Conservation (phyloP, 2,888 invertebrate genomes). For the Pseudanteris insignis region DNA sequence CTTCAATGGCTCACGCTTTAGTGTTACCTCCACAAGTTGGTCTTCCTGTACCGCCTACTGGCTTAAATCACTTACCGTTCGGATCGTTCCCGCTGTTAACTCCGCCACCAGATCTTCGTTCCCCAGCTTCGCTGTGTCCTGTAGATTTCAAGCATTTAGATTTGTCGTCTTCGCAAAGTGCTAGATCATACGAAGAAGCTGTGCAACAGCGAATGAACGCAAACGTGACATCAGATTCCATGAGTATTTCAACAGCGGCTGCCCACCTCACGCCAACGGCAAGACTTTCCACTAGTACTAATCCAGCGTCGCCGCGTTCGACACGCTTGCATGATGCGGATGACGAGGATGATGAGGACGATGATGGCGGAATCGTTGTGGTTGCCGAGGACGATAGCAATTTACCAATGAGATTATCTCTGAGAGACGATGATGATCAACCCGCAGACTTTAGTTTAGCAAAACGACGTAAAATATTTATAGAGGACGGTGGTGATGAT, state of each 20-base stretch:
- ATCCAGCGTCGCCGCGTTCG: slow-evolving; percentile 59
- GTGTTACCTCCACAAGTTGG: slow-evolving; percentile 79
- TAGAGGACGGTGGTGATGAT: slow-evolving; percentile 69
- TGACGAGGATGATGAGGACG: slow-evolving; percentile 63
- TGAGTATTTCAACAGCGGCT: slow-evolving; percentile 66
- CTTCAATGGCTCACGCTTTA: slow-evolving; percentile 85
- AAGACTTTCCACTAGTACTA: slow-evolving; percentile 66
- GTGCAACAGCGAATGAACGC: slow-evolving; percentile 71
- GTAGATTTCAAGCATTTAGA: slow-evolving; percentile 76
- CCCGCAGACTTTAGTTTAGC: slow-evolving; percentile 78
- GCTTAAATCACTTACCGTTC: slow-evolving; percentile 71
- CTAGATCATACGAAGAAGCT: slow-evolving; percentile 66
- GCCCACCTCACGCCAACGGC: slow-evolving; percentile 62
- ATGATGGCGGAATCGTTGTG: slow-evolving; percentile 68
- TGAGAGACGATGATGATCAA: slow-evolving; percentile 68
- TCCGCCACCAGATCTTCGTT: slow-evolving; percentile 74
- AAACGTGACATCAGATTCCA: slow-evolving; percentile 68
- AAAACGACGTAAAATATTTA: slow-evolving; percentile 71
- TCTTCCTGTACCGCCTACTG: slow-evolving; percentile 72
- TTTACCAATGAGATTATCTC: slow-evolving; percentile 54
- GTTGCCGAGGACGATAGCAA: slow-evolving; percentile 74
- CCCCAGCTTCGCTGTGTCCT: slow-evolving; percentile 68
- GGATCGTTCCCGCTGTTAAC: slow-evolving; percentile 82
- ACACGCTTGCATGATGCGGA: slow-evolving; percentile 60
- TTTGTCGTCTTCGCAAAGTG: slow-evolving; percentile 67